A percentile compares a stretch with the other conserved stretches of the same genome.
Evolutionary conservation across 2,797 vertebrate species (phyloP).

Genomic region (Syngnathus rostellatus): DNA sequence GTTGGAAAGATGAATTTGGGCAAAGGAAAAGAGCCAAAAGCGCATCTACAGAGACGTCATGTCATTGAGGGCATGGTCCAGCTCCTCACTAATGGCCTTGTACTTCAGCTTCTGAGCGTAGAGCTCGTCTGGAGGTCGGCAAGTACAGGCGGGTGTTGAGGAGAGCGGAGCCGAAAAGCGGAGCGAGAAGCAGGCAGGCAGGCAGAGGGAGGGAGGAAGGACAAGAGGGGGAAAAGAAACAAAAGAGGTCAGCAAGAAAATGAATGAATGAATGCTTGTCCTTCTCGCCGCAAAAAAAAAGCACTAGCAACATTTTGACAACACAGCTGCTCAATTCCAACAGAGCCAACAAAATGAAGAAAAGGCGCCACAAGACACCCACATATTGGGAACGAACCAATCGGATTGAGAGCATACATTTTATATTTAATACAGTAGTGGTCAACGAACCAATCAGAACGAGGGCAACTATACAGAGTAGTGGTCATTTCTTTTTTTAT

Average conservation of each 20-base stretch:
- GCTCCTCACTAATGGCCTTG: conserved; percentile 91
- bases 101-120: conserved; percentile 95
- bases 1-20: conserved; percentile 28
- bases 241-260: conserved; percentile 10
- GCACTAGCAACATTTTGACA: too few species aligned
- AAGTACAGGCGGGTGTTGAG: conserved; percentile 52
- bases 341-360: too few species aligned
- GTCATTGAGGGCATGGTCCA: conserved; percentile 89
- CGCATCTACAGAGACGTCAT: conserved; percentile 82
- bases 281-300: not conserved
- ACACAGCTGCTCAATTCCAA: too few species aligned
- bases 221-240: conserved; percentile 45
- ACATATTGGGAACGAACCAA: too few species aligned
- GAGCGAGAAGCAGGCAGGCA: conserved; percentile 30
- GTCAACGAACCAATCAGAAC: too few species aligned
- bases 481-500: too few species aligned
- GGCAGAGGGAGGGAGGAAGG: conserved; percentile 39
- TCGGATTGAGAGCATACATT: too few species aligned
- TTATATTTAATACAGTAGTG: too few species aligned
- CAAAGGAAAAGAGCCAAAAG: conserved; percentile 6
- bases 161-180: conserved; percentile 52
- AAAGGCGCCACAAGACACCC: too few species aligned
- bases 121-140: conserved; percentile 75
- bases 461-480: too few species aligned
- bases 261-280: not conserved